phyloP scores from a whole-genome alignment of 1,140 invertebrate genomes.

The Drosophila lacertosa region DNA sequence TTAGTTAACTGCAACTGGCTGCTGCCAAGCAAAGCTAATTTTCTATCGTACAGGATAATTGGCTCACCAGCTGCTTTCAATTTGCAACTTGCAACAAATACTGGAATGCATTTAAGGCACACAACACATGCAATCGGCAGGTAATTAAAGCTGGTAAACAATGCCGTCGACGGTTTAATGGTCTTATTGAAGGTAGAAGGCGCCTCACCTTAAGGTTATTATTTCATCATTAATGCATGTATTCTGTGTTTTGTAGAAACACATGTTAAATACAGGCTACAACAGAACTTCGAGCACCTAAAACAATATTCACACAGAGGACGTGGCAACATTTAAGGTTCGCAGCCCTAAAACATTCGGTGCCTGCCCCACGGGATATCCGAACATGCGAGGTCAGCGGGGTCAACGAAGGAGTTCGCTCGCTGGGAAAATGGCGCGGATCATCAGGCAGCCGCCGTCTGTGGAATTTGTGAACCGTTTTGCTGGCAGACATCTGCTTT shows the following conservation, averaged over 20 bases:
- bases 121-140: no score
- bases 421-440: conserved; percentile 25
- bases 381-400: conserved; percentile 7
- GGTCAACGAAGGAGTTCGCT: conserved; percentile 14
- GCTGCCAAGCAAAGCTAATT: neutral
- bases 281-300: no score
- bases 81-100: neutral
- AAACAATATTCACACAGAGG: neutral
- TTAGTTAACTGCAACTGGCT: neutral
- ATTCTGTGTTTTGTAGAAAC: neutral
- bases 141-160: no score
- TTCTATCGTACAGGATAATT: neutral
- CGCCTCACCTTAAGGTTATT: neutral
- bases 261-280: neutral
- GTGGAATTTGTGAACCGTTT: conserved; percentile 39
- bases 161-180: no score
- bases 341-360: conserved; percentile 11
- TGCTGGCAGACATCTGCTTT: conserved; percentile 48
- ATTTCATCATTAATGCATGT: neutral
- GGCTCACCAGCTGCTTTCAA: no score
- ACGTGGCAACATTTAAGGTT: conserved; percentile 40
- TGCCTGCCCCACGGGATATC: conserved; percentile 14
- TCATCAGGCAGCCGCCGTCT: conserved; percentile 43
- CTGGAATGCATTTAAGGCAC: neutral
- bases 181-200: no score